Percentiles rank a stretch among this genome's conserved stretches.
Conservation (phyloP, 2,888 invertebrate species). For the Parnassius glacialis region DNA sequence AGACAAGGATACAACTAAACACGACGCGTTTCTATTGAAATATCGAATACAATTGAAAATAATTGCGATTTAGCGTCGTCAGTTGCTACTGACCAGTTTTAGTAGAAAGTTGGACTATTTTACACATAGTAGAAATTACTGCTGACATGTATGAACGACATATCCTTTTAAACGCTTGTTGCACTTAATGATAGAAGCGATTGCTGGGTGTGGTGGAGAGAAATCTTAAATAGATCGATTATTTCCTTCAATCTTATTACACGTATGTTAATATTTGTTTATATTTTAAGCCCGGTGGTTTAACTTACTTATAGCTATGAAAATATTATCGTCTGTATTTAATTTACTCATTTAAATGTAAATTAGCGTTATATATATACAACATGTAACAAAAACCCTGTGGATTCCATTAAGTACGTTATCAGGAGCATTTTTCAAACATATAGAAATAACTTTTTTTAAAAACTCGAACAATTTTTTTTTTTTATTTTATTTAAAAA, state of each 20-base stretch:
- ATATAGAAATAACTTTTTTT: no score
- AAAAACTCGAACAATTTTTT: no score
- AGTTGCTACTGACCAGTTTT: conserved; percentile 16
- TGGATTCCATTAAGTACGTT: no score
- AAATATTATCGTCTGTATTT: no score
- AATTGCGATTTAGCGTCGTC: conserved; percentile 22
- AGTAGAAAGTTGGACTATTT: conserved; percentile 32
- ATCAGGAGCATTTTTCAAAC: no score
- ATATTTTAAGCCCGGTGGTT: background rate
- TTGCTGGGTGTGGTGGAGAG: conserved; percentile 39
- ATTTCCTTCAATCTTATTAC: conserved; percentile 23
- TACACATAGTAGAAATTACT: conserved; percentile 32
- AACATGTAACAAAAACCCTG: no score
- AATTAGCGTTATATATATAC: no score
- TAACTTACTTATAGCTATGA: no score
- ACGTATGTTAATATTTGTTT: conserved; percentile 10
- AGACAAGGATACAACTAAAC: conserved; percentile 17
- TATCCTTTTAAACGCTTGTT: conserved; percentile 56
- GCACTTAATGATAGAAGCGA: conserved; percentile 39
- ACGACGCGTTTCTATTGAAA: conserved; percentile 17
- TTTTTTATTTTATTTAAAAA: no score
- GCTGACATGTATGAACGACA: conserved; percentile 56
- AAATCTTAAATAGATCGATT: conserved; percentile 40
- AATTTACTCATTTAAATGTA: no score
- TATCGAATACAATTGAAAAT: conserved; percentile 26